phyloP scores from a whole-genome alignment of 2,888 invertebrate genomes.

The Ophion costatus region DNA sequence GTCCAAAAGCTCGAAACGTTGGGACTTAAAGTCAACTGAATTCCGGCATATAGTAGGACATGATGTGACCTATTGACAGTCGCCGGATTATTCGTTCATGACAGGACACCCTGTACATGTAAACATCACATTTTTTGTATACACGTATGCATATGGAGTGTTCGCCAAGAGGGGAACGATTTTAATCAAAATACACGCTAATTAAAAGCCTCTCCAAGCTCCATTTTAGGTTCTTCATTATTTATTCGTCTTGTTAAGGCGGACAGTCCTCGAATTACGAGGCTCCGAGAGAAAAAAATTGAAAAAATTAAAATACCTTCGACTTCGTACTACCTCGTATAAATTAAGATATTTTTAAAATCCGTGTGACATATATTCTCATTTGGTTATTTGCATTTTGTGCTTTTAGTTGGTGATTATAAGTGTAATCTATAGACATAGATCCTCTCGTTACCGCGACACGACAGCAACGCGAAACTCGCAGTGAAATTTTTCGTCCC shows the following conservation, averaged over 20 bases:
- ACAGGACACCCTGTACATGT: no score
- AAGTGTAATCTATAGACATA: not conserved
- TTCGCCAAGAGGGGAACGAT: not conserved
- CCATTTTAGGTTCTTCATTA: not conserved
- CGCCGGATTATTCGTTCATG: no score
- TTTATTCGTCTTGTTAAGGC: not conserved
- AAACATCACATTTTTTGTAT: no score
- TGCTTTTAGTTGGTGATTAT: not conserved
- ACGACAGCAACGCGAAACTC: constrained; percentile 3
- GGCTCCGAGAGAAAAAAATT: not conserved
- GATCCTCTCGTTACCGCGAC: not conserved
- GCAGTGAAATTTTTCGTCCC: constrained; percentile 11
- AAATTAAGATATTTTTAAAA: not conserved
- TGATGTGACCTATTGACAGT: no score
- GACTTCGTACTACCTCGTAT: not conserved
- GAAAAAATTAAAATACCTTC: not conserved
- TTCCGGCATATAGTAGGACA: no score
- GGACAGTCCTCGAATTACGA: not conserved
- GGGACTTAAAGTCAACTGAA: no score
- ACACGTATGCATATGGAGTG: not conserved
- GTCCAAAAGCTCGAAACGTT: no score
- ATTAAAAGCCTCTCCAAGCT: not conserved
- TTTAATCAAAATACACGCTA: no score
- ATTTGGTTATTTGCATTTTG: not conserved
- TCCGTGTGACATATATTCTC: not conserved